phyloP scores from a whole-genome alignment of 1,140 invertebrate species.

The Bombus breviceps region DNA sequence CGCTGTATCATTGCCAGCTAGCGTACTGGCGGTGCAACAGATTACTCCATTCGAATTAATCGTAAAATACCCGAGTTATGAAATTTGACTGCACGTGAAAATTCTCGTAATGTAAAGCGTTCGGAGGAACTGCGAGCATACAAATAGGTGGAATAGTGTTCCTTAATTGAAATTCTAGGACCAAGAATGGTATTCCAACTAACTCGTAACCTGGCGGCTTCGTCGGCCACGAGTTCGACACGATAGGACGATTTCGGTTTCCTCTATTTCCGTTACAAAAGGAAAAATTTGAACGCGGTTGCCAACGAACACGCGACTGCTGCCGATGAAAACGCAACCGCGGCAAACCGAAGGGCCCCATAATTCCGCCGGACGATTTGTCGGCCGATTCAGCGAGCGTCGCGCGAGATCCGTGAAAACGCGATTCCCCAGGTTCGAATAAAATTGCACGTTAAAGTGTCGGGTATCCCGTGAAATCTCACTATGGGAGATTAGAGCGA shows the following conservation, averaged over 20 bases:
- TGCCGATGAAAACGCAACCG: not conserved
- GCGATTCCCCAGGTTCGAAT: not conserved
- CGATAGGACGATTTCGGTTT: not conserved
- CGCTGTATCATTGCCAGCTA: too few species aligned
- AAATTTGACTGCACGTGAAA: not conserved
- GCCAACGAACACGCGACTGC: not conserved
- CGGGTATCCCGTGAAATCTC: not conserved
- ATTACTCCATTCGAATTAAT: too few species aligned
- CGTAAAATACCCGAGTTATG: too few species aligned
- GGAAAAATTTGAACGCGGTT: not conserved
- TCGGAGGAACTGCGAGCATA: too few species aligned
- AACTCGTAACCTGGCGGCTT: not conserved
- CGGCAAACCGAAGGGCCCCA: not conserved
- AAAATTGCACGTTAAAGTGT: slow-evolving; percentile 27
- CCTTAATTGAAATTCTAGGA: not conserved
- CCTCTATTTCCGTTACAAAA: slow-evolving; percentile 18
- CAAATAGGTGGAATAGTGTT: not conserved
- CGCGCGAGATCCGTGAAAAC: not conserved
- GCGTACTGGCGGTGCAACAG: too few species aligned
- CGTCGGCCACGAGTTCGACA: not conserved
- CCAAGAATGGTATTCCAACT: too few species aligned
- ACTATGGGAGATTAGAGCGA: not conserved
- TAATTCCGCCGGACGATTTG: slow-evolving; percentile 25
- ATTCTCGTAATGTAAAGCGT: not conserved
- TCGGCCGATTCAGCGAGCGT: slow-evolving; percentile 13